Conservation (phyloP, 2,797 vertebrate genomes). For the Odontamblyopus lacepedii region DNA sequence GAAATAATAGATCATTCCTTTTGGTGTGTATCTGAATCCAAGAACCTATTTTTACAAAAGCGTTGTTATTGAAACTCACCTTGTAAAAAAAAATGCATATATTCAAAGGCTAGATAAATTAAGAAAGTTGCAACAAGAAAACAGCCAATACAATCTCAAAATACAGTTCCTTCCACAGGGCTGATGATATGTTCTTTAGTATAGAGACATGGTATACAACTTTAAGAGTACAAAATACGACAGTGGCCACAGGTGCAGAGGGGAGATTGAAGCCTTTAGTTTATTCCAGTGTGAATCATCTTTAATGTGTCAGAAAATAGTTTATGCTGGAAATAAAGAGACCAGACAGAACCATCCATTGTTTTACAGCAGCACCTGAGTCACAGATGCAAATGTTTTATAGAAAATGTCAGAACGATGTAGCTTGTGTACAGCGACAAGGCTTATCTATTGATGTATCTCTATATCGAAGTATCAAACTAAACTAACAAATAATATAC, state of each 20-base stretch:
- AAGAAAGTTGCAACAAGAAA: background rate
- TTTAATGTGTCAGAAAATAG: conserved; percentile 30
- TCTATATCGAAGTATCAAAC: background rate
- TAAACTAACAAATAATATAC: background rate
- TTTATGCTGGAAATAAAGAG: conserved; percentile 39
- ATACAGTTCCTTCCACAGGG: background rate
- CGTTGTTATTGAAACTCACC: background rate
- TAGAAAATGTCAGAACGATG: background rate
- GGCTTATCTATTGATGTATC: too few species aligned
- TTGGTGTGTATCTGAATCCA: background rate
- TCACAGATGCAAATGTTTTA: conserved; percentile 29
- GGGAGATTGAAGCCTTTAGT: conserved; percentile 10
- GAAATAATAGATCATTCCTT: background rate
- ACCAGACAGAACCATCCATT: conserved; percentile 22
- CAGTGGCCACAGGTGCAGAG: conserved; percentile 30
- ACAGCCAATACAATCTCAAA: background rate
- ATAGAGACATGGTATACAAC: background rate
- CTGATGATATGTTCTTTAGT: background rate
- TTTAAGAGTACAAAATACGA: conserved; percentile 20
- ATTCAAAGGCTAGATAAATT: background rate
- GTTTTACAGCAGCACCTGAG: conserved; percentile 29
- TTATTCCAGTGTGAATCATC: conserved; percentile 18
- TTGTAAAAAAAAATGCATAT: background rate
- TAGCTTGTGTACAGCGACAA: background rate
- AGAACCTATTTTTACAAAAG: background rate